Conservation (phyloP, 2,113 vertebrate genomes). For the Calidris pugnax region DNA sequence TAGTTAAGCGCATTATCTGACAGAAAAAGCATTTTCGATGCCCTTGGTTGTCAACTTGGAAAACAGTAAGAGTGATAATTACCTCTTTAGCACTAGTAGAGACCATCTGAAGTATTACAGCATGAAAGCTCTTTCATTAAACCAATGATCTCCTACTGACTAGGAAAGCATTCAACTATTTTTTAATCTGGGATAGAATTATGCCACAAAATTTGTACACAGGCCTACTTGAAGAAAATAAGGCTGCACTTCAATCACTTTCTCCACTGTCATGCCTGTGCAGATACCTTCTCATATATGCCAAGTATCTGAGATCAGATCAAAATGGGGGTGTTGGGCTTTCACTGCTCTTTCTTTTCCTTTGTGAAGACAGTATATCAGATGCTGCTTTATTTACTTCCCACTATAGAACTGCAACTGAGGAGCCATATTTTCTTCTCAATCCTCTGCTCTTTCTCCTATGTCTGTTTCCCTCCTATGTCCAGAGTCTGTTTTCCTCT, state of each 20-base stretch:
- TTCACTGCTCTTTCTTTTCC: not conserved
- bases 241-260: not conserved
- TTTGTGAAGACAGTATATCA: not conserved
- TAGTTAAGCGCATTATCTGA: constrained; percentile 3
- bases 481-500: not conserved
- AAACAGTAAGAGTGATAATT: not conserved
- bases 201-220: not conserved
- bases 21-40: not conserved
- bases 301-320: not conserved
- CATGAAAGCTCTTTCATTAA: not conserved
- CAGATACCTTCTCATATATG: not conserved
- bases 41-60: not conserved
- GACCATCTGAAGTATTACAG: not conserved
- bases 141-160: not conserved
- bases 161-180: not conserved
- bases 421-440: not conserved
- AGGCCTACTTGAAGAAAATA: not conserved
- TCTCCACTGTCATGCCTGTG: not conserved
- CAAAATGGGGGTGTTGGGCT: not conserved
- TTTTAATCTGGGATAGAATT: not conserved
- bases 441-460: not conserved
- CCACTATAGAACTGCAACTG: rapidly evolving
- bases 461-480: too few relatives aligned
- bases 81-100: not conserved
- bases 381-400: not conserved